Evolutionary conservation across 2,888 invertebrate species (phyloP), one percentile per base, ranked within the genome.

Genomic region (Isotomurus palustris): DNA sequence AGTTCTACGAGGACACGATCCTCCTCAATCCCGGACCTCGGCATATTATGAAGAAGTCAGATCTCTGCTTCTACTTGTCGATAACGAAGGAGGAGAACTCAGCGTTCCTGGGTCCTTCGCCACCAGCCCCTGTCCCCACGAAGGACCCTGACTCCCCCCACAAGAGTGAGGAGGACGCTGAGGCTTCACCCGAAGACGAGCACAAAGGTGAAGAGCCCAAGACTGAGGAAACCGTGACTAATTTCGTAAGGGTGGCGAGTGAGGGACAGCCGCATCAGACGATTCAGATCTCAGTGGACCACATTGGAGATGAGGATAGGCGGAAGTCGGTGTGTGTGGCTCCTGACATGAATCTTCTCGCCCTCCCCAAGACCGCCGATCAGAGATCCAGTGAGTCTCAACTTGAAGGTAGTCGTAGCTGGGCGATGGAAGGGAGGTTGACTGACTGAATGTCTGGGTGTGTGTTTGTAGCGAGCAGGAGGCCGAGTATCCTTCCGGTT

Each of bases 61-160:
- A 97, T 77, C 91, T 91, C 24, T 95, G 95, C 76, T 95, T 94
- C 79, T 96, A 96, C 77, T 90, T 96, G 89, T 93, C 91, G 78
- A 94, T 96, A 71, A 94, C 94, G 35, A 95, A 95, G 75, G 96
- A 44, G 76, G 95, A 96, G 77, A 94, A 96, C 75, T 93, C 93
- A 6, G 89, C 94, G 36, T 67, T 67, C 43, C 41, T 58, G 24
- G 54, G 54, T 24, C 10, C 21, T 27, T 47, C 21, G 21, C 55
- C 53, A 1, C 25, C 51, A 6, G 41, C 50, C 3, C 38, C 25
- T 17, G 41, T 14, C 14, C 25, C 36, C 17, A 35, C 49, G 2
- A 22, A 47, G 10, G 52, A 59, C 47, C 56, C 60, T 1, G 56
- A 43, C n/a, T 43, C 43, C 25, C 41, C 52, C 17, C 43, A 28